Evolutionary conservation across 1,140 invertebrate species (phyloP).

Genomic region (Stenopsyche tienmushanensis): DNA sequence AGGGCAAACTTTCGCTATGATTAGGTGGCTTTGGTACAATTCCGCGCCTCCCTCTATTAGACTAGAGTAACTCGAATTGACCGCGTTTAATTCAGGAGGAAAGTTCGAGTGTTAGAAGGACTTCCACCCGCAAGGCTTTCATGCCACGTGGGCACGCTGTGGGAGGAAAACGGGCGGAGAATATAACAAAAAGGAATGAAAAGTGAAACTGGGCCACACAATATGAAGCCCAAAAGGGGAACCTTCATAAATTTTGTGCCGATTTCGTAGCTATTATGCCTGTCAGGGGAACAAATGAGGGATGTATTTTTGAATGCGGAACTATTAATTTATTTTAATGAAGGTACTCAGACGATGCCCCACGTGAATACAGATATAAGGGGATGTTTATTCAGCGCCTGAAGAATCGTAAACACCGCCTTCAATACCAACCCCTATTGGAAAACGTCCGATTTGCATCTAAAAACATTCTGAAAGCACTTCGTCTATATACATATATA

Average conservation of each 20-base stretch:
- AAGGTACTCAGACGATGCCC: background rate
- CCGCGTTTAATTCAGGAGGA: background rate
- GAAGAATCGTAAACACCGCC: background rate
- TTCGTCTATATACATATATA: no score
- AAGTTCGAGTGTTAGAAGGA: background rate
- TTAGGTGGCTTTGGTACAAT: background rate
- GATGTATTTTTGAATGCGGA: constrained; percentile 15
- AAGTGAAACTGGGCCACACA: constrained; percentile 11
- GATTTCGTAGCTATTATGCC: background rate
- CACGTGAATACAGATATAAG: background rate
- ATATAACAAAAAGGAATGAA: constrained; percentile 10
- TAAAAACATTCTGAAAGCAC: no score
- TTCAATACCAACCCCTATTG: no score
- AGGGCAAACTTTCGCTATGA: background rate
- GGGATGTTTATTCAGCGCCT: background rate
- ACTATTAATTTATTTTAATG: background rate
- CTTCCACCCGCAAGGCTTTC: background rate
- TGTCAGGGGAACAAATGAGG: constrained; percentile 22
- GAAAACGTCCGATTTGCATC: no score
- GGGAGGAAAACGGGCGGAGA: no score
- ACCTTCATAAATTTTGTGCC: constrained; percentile 6
- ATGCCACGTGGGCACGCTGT: background rate
- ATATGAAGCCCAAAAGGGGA: constrained; percentile 1
- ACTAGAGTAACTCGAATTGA: background rate
- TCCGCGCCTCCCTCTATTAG: background rate